Evolutionary conservation across 2,113 vertebrate genomes (phyloP).

Genomic region (Guaruba guarouba): DNA sequence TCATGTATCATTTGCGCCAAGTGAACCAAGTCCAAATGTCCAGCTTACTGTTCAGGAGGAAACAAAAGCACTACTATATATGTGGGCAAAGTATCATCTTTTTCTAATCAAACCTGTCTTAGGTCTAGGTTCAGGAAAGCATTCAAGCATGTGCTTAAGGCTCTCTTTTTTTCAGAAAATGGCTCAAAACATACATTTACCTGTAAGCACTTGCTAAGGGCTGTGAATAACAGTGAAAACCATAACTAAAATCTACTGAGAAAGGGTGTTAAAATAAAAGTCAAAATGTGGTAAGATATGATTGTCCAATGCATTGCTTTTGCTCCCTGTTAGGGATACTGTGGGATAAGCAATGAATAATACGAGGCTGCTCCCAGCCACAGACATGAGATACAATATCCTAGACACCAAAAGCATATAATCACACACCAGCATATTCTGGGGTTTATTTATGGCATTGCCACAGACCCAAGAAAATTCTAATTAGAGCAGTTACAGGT

Average conservation of each 20-base stretch:
- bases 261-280: background rate
- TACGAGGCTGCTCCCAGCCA: background rate
- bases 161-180: background rate
- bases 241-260: background rate
- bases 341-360: background rate
- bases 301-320: background rate
- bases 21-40: constrained; percentile 62
- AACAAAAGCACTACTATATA: constrained; percentile 53
- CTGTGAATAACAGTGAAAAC: background rate
- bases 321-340: background rate
- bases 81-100: constrained; percentile 27
- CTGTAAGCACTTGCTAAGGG: constrained; percentile 4
- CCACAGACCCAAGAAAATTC: background rate
- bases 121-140: background rate
- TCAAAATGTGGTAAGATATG: background rate
- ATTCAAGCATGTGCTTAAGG: constrained; percentile 17
- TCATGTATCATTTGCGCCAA: constrained; percentile 43
- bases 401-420: background rate
- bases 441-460: background rate
- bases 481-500: background rate
- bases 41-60: constrained; percentile 24
- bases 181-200: background rate
- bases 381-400: background rate
- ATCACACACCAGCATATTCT: background rate
- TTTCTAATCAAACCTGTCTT: constrained; percentile 45